Evolutionary conservation across 2,888 invertebrate genomes (phyloP), one percentile per base, ranked within the genome.

Genomic region (Nudaria mundana): DNA sequence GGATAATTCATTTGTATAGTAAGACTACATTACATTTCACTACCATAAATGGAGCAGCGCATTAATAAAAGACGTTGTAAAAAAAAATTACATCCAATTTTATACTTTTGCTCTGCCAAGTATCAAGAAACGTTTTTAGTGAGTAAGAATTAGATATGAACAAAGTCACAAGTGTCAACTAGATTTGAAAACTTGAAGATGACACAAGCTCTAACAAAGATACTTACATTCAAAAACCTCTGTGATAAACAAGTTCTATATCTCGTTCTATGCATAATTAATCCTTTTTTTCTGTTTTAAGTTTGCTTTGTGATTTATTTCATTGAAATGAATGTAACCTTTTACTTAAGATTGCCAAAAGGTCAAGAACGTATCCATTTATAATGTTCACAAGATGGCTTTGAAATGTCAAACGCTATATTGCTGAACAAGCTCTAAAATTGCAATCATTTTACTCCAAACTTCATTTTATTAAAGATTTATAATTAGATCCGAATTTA

Each of bases 331-430:
- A 48, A 40, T 41, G 24, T 56, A 44, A 55, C 61, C 66, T 68
- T 62, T 51, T 46, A 59, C 50, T 52, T 51, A 38, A 34, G 52
- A 46, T 41, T 37, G n/a, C 30, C n/a, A 30, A 68, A 69, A 71
- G 71, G 61, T 71, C 71, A 71, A 69, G 70, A 61, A 30, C 65
- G n/a, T n/a, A 41, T 51, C 45, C 45, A 43, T 52, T 48, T 54
- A 49, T 50, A 44, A 47, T 51, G 56, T 52, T 52, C 44, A 48
- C 50, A 44, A 56, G 57, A 52, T 45, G 40, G 53, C 48, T 52
- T 55, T 37, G 37, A 56, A 67, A 70, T 67, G 60, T 52, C 64
- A 68, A 40, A 36, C 43, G 39, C 37, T 46, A 30, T 41, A 16
- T 44, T 30, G 38, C 39, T 39, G 23, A 20, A 30, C 33, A 24